A percentile compares a stretch with the other conserved stretches of the same genome.
Evolutionary conservation across 2,797 vertebrate genomes (phyloP).

Genomic region (Columba guinea): DNA sequence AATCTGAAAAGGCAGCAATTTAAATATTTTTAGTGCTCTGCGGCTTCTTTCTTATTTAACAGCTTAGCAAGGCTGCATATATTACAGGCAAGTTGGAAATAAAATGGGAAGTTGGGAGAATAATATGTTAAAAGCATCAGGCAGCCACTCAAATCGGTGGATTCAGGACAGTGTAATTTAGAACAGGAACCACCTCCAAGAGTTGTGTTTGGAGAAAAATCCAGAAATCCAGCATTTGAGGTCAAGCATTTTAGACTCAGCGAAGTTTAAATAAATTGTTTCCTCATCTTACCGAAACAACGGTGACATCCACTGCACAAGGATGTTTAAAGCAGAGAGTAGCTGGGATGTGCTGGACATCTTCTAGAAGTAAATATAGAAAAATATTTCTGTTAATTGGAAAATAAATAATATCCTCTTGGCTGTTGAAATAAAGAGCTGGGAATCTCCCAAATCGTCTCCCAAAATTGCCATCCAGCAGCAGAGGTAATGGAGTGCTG

Average conservation of each 20-base stretch:
- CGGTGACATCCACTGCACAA: too few species aligned
- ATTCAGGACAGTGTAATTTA: neutral
- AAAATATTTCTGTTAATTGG: too few species aligned
- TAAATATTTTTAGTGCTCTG: neutral
- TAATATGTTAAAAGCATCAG: neutral
- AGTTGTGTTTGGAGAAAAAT: neutral
- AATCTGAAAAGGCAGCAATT: neutral
- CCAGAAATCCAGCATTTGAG: neutral
- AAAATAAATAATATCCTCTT: too few species aligned
- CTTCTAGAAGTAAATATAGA: too few species aligned
- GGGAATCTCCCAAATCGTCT: neutral
- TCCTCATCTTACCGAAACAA: too few species aligned
- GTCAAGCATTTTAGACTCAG: neutral
- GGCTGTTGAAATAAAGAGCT: neutral
- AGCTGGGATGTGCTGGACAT: too few species aligned
- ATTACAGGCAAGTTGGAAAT: neutral
- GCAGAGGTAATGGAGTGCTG: neutral
- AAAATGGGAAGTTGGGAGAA: neutral
- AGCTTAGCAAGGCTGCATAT: neutral
- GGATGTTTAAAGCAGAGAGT: too few species aligned
- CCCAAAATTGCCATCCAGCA: too few species aligned
- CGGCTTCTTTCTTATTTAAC: neutral
- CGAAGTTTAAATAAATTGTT: neutral
- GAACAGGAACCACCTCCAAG: neutral
- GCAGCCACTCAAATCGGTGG: fast-evolving